Base-by-base conservation (phyloP, 2,888 invertebrate genomes). In the Nowickia ferox region DNA sequence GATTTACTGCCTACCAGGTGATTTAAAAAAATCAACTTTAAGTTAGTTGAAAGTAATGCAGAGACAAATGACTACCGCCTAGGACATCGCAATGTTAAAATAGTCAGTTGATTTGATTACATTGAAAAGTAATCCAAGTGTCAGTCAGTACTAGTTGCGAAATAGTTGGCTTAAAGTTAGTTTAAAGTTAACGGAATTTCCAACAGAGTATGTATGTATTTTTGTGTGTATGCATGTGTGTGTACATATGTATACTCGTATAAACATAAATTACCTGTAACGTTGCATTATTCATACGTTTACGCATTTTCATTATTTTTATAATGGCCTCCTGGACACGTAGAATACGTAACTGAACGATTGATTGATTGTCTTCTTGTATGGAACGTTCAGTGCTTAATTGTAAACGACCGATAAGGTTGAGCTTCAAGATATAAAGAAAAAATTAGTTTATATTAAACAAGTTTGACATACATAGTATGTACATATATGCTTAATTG, bases 241-340 rank as follows among this genome's bases (percentile, higher is more conserved):
- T 46, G 8, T 38, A 22, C 10, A 59, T 59, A 13, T 48, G 4
- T 22, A 22, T 55, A 30, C n/a, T n/a, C n/a, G n/a, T 30, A 30
- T 30, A 30, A 30, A 30, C 6, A 68, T 53, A 55, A 87, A 69
- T 90, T 91, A 95, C 95, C 94, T 99, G 99, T 87, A 99, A 94
- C 88, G 98, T 97, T 71, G 97, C 98, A 93, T 99, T 98, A 66
- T 97, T 96, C 87, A 99, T 97, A 86, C 96, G 95, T 93, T 99
- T 99, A 86, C 99, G 95, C 97, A 98, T 99, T 93, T 99, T 99
- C 93, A 99, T 94, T 87, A 99, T 99, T 94, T 99, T 99, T 88
- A 99, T 99, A 87, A 99, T 98, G 40, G 99, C 99, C 94, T 99
- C 99, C 95, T 99, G 95, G 17, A 96, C 96, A 90, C 99, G 95